phyloP scores from a whole-genome alignment of 2,797 vertebrate species.

The Limnodromus scolopaceus region DNA sequence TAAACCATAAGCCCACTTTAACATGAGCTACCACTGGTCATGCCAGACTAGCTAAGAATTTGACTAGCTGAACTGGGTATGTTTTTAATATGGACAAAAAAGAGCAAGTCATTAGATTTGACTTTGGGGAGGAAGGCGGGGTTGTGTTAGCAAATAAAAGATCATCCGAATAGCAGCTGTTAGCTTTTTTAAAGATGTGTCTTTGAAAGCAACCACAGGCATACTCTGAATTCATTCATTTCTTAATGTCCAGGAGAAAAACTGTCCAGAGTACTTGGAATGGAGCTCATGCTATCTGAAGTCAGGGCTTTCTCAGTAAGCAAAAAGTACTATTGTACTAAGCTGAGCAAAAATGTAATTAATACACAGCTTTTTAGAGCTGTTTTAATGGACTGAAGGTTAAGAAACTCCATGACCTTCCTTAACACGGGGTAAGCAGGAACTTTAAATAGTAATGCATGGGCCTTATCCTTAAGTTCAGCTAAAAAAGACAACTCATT shows the following conservation, averaged over 20 bases:
- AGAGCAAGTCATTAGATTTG: not conserved
- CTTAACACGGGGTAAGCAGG: not conserved
- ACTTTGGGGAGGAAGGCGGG: too few species aligned
- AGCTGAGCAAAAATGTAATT: not conserved
- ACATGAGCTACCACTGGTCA: not conserved
- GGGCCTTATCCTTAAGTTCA: not conserved
- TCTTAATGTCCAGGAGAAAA: not conserved
- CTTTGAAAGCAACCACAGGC: not conserved
- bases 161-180: not conserved
- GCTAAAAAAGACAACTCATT: conserved; percentile 8
- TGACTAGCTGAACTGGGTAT: not conserved
- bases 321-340: not conserved
- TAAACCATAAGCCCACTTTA: not conserved
- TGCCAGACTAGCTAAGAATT: not conserved
- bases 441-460: conserved; percentile 15
- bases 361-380: not conserved
- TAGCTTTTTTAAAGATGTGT: not conserved
- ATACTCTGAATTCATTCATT: not conserved
- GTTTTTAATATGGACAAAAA: not conserved
- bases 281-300: not conserved
- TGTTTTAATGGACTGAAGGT: not conserved
- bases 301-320: not conserved
- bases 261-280: not conserved
- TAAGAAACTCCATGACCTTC: conserved; percentile 1
- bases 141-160: not conserved